Evolutionary conservation across 2,797 vertebrate species (phyloP).

Genomic region (Nothura maculosa): DNA sequence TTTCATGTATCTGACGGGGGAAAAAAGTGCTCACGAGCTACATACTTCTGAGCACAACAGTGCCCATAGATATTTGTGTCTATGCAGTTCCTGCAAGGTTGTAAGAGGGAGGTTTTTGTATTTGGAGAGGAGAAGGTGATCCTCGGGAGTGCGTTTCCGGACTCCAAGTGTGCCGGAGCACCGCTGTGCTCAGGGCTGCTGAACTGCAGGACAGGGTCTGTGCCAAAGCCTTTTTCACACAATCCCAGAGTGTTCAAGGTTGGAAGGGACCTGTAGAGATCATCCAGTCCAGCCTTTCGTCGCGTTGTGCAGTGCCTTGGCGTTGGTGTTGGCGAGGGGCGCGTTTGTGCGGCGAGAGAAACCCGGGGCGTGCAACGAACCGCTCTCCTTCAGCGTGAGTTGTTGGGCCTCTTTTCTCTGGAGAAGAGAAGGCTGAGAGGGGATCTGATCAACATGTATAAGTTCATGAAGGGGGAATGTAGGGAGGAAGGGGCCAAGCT

Average conservation of each 20-base stretch:
- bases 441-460: too few relatives aligned
- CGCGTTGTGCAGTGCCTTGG: background rate
- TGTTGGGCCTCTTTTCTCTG: too few relatives aligned
- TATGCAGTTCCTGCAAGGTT: background rate
- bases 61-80: background rate
- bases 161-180: background rate
- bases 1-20: background rate
- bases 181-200: background rate
- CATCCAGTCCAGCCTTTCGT: background rate
- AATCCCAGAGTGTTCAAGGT: too few relatives aligned
- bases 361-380: background rate
- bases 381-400: background rate
- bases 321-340: background rate
- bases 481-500: too few relatives aligned
- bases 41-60: background rate
- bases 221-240: background rate
- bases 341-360: background rate
- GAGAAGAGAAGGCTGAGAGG: too few relatives aligned
- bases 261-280: too few relatives aligned
- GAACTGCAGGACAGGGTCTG: background rate
- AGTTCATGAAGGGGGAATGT: too few relatives aligned
- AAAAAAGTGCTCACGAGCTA: background rate
- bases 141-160: background rate
- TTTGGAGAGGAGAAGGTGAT: background rate
- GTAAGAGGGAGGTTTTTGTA: background rate